phyloP scores from a whole-genome alignment of 2,888 invertebrate genomes.

The Thymelicus acteon region DNA sequence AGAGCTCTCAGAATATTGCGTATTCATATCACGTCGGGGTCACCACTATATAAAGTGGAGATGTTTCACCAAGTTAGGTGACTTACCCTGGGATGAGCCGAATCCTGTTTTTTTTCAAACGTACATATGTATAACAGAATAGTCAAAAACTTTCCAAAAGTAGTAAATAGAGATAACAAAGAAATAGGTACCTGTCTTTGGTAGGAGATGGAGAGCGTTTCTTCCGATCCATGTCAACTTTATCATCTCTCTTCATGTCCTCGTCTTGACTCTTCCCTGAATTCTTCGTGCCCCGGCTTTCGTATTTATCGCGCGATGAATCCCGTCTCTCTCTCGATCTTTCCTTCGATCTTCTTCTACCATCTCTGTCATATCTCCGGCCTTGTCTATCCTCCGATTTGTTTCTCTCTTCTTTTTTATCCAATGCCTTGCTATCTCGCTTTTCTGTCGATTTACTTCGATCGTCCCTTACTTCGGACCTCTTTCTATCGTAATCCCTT shows the following conservation, averaged over 20 bases:
- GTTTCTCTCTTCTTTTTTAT: slow-evolving; percentile 21
- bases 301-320: neutral
- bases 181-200: slow-evolving; percentile 50
- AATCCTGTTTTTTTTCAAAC: too few species aligned
- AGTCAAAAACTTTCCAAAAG: too few species aligned
- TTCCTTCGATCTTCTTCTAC: slow-evolving; percentile 21
- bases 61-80: too few species aligned
- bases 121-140: too few species aligned
- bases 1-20: too few species aligned
- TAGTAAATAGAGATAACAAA: neutral
- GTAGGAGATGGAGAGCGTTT: slow-evolving; percentile 52
- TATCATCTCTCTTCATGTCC: slow-evolving; percentile 40
- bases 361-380: slow-evolving; percentile 30
- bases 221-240: slow-evolving; percentile 40
- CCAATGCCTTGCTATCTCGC: slow-evolving; percentile 6
- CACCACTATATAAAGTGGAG: too few species aligned
- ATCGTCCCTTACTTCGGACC: slow-evolving; percentile 9
- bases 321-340: slow-evolving; percentile 21
- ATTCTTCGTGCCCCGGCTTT: slow-evolving; percentile 1
- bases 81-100: too few species aligned
- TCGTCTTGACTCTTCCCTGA: slow-evolving; percentile 39
- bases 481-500: slow-evolving; percentile 12
- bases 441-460: slow-evolving; percentile 20
- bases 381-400: slow-evolving; percentile 20
- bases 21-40: too few species aligned